These are phyloP conservation scores for Leptinotarsa rubiginosa DNA, from an alignment of 2,888 invertebrate genomes.

Conservation along the genomic window DNA sequence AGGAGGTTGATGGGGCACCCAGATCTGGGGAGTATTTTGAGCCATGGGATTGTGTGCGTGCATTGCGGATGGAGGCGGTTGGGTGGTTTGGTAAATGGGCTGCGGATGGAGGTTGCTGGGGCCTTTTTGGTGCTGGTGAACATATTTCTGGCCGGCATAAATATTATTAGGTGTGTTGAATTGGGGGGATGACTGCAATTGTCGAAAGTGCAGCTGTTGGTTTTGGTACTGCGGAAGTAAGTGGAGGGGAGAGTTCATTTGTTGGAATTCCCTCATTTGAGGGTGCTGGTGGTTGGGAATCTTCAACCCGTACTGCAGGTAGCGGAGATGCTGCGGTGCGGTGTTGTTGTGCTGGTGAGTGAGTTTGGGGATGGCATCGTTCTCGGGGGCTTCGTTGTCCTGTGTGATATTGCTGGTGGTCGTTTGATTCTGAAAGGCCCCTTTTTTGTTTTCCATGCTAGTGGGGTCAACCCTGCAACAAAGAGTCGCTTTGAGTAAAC, in stretches of 20 bases:
- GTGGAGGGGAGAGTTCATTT: conserved; percentile 66
- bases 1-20: conserved; percentile 59
- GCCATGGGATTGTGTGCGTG: conserved; percentile 55
- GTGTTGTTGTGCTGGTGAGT: conserved; percentile 72
- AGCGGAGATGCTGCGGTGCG: conserved; percentile 69
- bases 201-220: conserved; percentile 56
- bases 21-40: conserved; percentile 59
- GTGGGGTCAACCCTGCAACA: conserved; percentile 63
- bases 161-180: conserved; percentile 48
- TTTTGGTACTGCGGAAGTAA: conserved; percentile 59
- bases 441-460: conserved; percentile 64
- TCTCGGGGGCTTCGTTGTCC: conserved; percentile 49
- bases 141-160: conserved; percentile 37
- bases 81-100: conserved; percentile 43
- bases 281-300: conserved; percentile 68
- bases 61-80: conserved; percentile 50
- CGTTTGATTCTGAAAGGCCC: conserved; percentile 55
- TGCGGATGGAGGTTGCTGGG: conserved; percentile 42
- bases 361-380: conserved; percentile 65
- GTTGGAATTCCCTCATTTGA: conserved; percentile 65
- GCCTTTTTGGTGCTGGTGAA: conserved; percentile 40
- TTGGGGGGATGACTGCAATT: conserved; percentile 53
- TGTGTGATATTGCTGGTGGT: conserved; percentile 44
- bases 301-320: conserved; percentile 71
- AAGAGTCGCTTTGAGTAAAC: conserved; percentile 25